Evolutionary conservation across 30 jellyfish, hydroid and myxozoan genomes (phyloP).

Genomic region (Cassiopea andromeda): DNA sequence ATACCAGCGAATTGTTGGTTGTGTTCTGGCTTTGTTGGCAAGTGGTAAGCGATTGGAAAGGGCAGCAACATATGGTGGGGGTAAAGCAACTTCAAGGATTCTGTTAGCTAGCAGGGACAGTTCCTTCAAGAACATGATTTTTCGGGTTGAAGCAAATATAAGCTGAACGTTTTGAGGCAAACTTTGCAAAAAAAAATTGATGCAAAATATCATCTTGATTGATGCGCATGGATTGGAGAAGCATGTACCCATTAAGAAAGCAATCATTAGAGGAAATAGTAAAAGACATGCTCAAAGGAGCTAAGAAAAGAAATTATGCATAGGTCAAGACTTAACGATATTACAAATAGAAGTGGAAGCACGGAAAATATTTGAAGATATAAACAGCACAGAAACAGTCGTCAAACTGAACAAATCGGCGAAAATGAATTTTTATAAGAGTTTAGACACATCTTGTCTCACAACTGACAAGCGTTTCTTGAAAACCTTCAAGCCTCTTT

Average conservation of each 20-base stretch:
- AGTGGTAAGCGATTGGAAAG: no score
- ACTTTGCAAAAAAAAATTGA: neutral
- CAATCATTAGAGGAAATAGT: neutral
- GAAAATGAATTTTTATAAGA: neutral
- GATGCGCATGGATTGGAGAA: neutral
- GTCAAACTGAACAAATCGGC: slow-evolving; percentile 9
- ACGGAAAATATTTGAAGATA: neutral
- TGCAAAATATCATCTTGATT: neutral
- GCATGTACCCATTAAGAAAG: neutral
- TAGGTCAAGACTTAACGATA: neutral
- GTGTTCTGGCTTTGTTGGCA: no score
- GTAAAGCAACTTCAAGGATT: no score
- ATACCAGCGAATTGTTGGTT: no score
- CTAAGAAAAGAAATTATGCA: neutral
- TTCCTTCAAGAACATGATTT: no score
- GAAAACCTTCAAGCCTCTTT: slow-evolving; percentile 25
- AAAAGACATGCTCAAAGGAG: neutral
- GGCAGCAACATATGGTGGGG: no score
- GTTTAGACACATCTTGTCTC: neutral
- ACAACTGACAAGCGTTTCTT: neutral
- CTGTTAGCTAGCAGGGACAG: no score
- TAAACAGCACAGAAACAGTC: slow-evolving; percentile 18
- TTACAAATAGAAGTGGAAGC: neutral
- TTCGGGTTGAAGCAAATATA: no score
- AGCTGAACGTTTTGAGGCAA: no score